Evolutionary conservation across 2,797 vertebrate species (phyloP), one percentile per base, ranked within the genome.

Genomic region (Anomalospiza imberbis): DNA sequence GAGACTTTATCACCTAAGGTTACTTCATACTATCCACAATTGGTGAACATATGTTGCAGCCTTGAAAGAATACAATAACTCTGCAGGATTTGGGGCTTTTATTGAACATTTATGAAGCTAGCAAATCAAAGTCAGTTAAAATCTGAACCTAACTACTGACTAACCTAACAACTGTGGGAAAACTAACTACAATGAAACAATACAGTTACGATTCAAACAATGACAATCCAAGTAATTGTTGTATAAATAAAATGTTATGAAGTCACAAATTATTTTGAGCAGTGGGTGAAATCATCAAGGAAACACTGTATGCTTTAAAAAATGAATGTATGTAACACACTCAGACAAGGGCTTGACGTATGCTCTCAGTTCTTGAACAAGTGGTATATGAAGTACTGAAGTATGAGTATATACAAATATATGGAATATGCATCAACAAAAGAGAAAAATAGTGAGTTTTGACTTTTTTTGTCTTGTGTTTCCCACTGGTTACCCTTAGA

Each of bases 91-190:
- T 85, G 58, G 53, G 71, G 28, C 21, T 85, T 92, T 91, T 45
- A 17, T 32, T 65, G 67, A 60, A 87, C 88, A 87, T 63, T 67
- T 34, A 55, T 45, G n/a, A 85, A 89, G 14, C 14, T 63, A 66
- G 45, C 12, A 89, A 42, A 79, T 92, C 32, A 57, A 90, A 86
- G 53, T 76, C 55, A 87, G 66, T 93, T 82, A 76, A 85, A 91
- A 89, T 62, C 38, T 62, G 32, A 91, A 60, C 12, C 1, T 58
- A 91, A 66, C 32, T 44, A 38, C 34, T 34, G 34, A 34, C 34
- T 34, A 34, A 34, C 34, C 34, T 34, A 34, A 34, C 50, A 71
- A 55, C 32, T 79, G 53, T 31, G 71, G 29, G 55, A 85, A 91
- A 91, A 78, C 26, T 67, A 87, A 22, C 36, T 82, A 54, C 51